Evolutionary conservation across 2,888 invertebrate genomes (phyloP), one percentile per base, ranked within the genome.

Genomic region (Liopterus haemorrhoidalis): DNA sequence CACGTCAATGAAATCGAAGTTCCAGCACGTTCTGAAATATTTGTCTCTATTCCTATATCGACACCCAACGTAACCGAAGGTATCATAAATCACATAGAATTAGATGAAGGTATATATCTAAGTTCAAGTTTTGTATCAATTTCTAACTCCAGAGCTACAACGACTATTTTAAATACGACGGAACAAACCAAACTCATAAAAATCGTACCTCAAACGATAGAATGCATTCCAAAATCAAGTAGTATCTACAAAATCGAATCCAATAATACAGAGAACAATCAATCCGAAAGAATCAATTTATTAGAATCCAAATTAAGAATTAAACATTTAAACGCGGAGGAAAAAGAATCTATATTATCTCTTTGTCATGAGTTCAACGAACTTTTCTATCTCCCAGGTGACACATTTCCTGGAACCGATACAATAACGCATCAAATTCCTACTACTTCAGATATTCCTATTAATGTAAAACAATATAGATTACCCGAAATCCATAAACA

Each of bases 251-350:
- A 38, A 32, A 21, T 22, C 21, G 11, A 21, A 49, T 19, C 25
- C 42, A 9, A 20, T 5, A 19, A 41, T 40, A n/a, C n/a, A n/a
- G 15, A 14, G 33, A 14, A 35, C 22, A 15, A 11, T 20, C 19
- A 33, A 9, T 14, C 30, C 2, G 48, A 48, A 14, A 25, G 43
- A 28, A 22, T 48, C 11, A 45, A 14, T 28, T 18, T 14, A 36
- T 27, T 19, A 41, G 22, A 8, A 15, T 35, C 16, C 25, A 41
- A 46, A 28, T 25, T 44, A n/a, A 38, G 48, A 37, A 20, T 31
- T 25, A 24, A 21, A 21, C 31, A 49, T 43, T 42, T 47, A 38
- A 51, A 49, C 27, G 30, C 15, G 22, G 49, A 52, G 24, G 49
- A 50, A 42, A 37, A 21, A 31, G 24, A 11, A 28, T 41, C 33